phyloP scores from a whole-genome alignment of 1,140 invertebrate species.

The Conopomorpha cramerella region DNA sequence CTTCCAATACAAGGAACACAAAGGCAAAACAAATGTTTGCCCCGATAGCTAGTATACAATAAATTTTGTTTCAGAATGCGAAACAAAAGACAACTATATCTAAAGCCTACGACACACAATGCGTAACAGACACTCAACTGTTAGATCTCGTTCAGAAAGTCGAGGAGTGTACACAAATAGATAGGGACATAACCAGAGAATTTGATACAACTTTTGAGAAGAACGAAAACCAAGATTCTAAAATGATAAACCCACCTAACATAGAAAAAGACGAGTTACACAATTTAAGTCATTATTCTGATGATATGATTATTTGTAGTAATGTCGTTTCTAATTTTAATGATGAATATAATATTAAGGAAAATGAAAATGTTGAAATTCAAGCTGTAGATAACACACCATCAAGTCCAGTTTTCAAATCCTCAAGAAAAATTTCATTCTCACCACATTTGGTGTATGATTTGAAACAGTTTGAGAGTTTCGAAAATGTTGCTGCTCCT shows the following conservation, averaged over 20 bases:
- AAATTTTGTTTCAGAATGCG: too few relatives aligned
- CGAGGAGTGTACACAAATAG: slow-evolving; percentile 15
- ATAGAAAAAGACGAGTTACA: too few relatives aligned
- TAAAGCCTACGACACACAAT: slow-evolving; percentile 38
- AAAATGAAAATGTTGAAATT: not conserved
- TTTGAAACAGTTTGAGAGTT: slow-evolving; percentile 37
- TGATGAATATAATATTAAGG: too few relatives aligned
- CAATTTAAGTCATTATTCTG: too few relatives aligned
- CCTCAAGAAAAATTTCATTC: slow-evolving; percentile 7
- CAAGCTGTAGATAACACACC: slow-evolving; percentile 5
- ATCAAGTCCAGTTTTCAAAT: slow-evolving; percentile 11
- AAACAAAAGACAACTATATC: too few relatives aligned
- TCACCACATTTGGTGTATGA: slow-evolving; percentile 17
- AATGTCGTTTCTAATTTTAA: too few relatives aligned
- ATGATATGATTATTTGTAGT: too few relatives aligned
- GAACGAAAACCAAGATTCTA: not conserved
- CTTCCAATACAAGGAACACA: too few relatives aligned
- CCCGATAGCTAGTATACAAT: too few relatives aligned
- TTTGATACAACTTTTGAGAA: slow-evolving; percentile 19
- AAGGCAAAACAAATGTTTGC: too few relatives aligned
- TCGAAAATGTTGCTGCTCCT: slow-evolving; percentile 34
- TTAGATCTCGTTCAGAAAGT: slow-evolving; percentile 26
- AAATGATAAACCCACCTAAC: slow-evolving; percentile 1
- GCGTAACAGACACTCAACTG: slow-evolving; percentile 30
- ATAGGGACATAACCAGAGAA: slow-evolving; percentile 22